These are phyloP conservation scores for Procambarus clarkii DNA, from an alignment of 1,140 invertebrate genomes.

Conservation along the genomic window DNA sequence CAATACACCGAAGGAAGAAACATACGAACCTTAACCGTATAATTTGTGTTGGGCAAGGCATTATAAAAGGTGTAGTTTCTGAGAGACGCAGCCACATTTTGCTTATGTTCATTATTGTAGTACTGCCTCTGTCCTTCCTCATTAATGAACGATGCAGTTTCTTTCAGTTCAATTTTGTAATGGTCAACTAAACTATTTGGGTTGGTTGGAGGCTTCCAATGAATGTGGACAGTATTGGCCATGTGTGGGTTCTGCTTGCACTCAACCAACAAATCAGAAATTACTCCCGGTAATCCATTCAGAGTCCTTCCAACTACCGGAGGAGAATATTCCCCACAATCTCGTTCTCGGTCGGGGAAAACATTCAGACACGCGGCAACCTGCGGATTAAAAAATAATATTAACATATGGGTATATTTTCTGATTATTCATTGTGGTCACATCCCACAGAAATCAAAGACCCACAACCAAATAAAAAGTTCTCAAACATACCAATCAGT, in stretches of 20 bases:
- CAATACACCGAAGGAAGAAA: neutral
- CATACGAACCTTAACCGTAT: constrained; percentile 72
- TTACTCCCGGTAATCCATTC: constrained; percentile 36
- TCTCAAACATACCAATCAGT: no score
- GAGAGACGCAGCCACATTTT: constrained; percentile 54
- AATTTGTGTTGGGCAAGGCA: constrained; percentile 75
- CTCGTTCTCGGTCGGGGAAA: constrained; percentile 38
- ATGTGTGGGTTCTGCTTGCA: constrained; percentile 49
- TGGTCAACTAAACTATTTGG: constrained; percentile 56
- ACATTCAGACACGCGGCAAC: constrained; percentile 79
- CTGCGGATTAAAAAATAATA: constrained; percentile 74
- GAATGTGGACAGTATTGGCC: constrained; percentile 46
- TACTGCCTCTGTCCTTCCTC: constrained; percentile 57
- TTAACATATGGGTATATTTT: no score
- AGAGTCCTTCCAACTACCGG: constrained; percentile 33
- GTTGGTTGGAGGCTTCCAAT: constrained; percentile 49
- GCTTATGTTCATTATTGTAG: constrained; percentile 51
- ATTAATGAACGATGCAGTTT: constrained; percentile 58
- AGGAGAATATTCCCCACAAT: constrained; percentile 45
- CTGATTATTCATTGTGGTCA: no score
- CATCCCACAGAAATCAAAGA: no score
- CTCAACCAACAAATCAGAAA: constrained; percentile 41
- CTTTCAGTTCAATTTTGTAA: constrained; percentile 61
- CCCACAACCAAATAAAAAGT: no score
- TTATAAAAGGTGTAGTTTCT: constrained; percentile 64